A percentile compares a stretch with the other conserved stretches of the same genome.
These are phyloP conservation scores for Sinosuthora webbiana DNA, from an alignment of 2,113 vertebrate species.

Conservation along the genomic window DNA sequence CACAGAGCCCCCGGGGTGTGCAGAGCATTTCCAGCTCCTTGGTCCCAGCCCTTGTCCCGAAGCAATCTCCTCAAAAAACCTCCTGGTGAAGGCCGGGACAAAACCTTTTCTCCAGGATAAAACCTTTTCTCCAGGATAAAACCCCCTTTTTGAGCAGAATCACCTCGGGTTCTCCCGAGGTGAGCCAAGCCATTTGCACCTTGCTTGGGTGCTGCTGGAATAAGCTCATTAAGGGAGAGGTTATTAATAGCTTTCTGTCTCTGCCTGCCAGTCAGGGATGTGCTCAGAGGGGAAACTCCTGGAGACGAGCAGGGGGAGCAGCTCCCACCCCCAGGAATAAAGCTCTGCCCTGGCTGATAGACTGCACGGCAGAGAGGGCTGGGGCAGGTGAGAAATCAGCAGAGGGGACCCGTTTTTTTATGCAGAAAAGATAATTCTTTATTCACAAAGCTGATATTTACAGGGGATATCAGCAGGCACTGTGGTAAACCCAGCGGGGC, in stretches of 20 bases:
- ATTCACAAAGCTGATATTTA: background rate
- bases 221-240: background rate
- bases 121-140: background rate
- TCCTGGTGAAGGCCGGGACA: background rate
- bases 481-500: background rate
- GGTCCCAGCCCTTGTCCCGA: background rate
- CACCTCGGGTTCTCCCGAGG: background rate
- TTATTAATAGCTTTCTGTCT: background rate
- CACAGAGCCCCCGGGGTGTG: background rate
- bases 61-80: background rate
- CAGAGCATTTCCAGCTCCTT: background rate
- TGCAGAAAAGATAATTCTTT: background rate
- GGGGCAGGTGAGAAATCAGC: background rate
- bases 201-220: background rate
- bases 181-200: background rate
- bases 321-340: background rate
- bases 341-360: background rate
- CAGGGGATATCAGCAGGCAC: background rate
- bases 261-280: background rate
- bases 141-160: background rate
- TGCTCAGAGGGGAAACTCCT: background rate
- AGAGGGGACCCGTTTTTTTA: background rate
- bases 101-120: no score
- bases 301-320: background rate
- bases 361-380: background rate